Conservation (phyloP, 2,113 vertebrate species). For the Okapia johnstoni region DNA sequence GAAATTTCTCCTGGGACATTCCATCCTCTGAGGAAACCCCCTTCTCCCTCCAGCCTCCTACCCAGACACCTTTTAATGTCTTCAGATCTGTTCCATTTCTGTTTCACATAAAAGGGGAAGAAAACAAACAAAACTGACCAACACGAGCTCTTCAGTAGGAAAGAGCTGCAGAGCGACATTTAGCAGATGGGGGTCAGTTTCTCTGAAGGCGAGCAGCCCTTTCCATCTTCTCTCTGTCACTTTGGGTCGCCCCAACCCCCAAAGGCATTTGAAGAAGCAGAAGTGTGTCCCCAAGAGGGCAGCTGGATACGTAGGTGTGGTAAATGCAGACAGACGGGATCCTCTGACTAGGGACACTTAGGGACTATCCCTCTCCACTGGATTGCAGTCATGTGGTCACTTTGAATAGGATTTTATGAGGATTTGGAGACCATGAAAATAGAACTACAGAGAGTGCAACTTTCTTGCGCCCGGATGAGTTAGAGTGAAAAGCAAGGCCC, state of each 20-base stretch:
- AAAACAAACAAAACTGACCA: background rate
- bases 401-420: background rate
- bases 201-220: background rate
- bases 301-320: background rate
- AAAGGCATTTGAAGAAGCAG: conserved; percentile 19
- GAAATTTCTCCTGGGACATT: conserved; percentile 60
- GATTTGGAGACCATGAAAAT: background rate
- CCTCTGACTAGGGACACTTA: background rate
- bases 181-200: rapidly evolving
- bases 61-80: background rate
- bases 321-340: background rate
- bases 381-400: background rate
- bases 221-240: background rate
- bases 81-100: background rate
- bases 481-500: background rate
- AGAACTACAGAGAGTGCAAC: background rate
- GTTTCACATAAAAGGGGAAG: background rate
- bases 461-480: background rate
- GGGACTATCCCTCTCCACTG: background rate
- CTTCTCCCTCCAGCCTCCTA: conserved; percentile 8
- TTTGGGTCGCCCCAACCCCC: background rate
- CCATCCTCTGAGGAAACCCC: conserved; percentile 60
- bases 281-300: background rate
- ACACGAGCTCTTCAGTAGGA: background rate
- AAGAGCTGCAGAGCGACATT: background rate